phyloP scores from a whole-genome alignment of 1,140 invertebrate genomes.

The Trichonephila clavipes region DNA sequence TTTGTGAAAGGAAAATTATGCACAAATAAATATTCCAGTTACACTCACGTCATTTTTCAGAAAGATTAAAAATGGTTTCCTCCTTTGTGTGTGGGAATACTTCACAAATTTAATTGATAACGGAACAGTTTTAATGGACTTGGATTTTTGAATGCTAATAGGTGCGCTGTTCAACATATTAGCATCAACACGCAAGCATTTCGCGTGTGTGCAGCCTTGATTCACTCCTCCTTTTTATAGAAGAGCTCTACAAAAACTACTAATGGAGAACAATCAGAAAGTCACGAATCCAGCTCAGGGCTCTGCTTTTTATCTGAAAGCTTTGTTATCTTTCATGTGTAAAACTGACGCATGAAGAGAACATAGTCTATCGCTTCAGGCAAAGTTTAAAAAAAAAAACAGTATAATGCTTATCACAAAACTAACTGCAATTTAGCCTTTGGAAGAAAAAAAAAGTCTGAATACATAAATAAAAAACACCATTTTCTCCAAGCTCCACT shows the following conservation, averaged over 20 bases:
- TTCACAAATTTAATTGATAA: not conserved
- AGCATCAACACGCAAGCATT: not conserved
- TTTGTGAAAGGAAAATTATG: no score
- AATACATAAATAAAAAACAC: not conserved
- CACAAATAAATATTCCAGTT: not conserved
- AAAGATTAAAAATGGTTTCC: not conserved
- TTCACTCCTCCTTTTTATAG: not conserved
- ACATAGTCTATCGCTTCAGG: not conserved
- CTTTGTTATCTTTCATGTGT: conserved; percentile 9
- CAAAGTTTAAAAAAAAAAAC: not conserved
- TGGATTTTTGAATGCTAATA: not conserved
- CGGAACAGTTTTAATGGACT: not conserved
- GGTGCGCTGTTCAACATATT: not conserved
- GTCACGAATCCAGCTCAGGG: conserved; percentile 16
- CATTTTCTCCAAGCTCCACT: not conserved
- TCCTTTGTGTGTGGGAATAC: not conserved
- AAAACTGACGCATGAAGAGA: not conserved
- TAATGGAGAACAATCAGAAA: conserved; percentile 32
- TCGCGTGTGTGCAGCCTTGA: not conserved
- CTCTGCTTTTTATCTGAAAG: conserved; percentile 9
- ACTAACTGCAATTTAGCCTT: not conserved
- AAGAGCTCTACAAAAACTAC: not conserved
- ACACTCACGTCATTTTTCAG: not conserved
- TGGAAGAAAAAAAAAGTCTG: not conserved
- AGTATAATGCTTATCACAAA: not conserved